Evolutionary conservation across 2,113 vertebrate genomes (phyloP).

Genomic region (Amia ocellicauda): DNA sequence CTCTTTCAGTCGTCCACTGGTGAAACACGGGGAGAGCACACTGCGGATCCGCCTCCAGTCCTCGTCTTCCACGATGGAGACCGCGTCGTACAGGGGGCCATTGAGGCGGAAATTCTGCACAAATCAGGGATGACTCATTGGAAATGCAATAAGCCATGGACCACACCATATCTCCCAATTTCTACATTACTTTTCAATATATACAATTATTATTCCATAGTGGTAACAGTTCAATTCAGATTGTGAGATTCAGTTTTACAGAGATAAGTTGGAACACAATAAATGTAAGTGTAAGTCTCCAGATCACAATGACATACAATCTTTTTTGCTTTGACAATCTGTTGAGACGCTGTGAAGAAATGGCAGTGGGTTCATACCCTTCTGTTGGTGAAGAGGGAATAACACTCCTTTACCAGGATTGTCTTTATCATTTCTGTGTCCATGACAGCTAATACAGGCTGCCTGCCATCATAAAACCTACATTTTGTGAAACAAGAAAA

Average conservation of each 20-base stretch:
- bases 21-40: constrained; percentile 76
- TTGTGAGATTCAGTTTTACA: background rate
- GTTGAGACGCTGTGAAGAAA: too few species aligned
- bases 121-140: too few species aligned
- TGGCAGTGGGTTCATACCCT: constrained; percentile 31
- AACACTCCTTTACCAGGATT: constrained; percentile 65
- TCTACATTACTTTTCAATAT: too few species aligned
- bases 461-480: constrained; percentile 61
- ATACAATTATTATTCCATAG: too few species aligned
- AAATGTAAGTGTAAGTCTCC: background rate
- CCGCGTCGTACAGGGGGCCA: constrained; percentile 37
- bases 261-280: too few species aligned
- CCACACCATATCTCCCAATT: too few species aligned
- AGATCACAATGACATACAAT: too few species aligned
- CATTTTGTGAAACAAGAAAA: constrained; percentile 4
- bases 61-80: constrained; percentile 66
- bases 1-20: constrained; percentile 83
- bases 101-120: constrained; percentile 40
- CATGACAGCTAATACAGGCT: constrained; percentile 51
- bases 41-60: constrained; percentile 74
- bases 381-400: constrained; percentile 54
- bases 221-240: too few species aligned
- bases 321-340: too few species aligned
- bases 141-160: too few species aligned
- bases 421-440: constrained; percentile 56